Percentiles rank a stretch among this genome's conserved stretches.
Conservation (phyloP, 1,140 invertebrate species). For the Ganaspis sp. region DNA sequence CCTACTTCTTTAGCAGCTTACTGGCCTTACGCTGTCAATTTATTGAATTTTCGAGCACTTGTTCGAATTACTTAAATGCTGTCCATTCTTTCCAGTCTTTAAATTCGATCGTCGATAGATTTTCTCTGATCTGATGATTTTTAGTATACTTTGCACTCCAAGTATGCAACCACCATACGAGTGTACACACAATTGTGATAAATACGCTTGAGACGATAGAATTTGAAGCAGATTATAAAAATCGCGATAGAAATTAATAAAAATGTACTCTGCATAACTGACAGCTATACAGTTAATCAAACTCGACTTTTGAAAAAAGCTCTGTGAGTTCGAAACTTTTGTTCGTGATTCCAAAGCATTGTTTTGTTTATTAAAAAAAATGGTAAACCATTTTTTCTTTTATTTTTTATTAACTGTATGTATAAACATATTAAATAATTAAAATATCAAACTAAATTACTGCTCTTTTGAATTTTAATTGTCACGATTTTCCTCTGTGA, state of each 20-base stretch:
- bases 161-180: conserved; percentile 41
- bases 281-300: conserved; percentile 53
- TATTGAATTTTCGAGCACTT: conserved; percentile 40
- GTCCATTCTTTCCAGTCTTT: conserved; percentile 44
- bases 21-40: conserved; percentile 68
- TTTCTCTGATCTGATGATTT: conserved; percentile 35
- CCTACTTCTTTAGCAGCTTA: conserved; percentile 39
- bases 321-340: neutral
- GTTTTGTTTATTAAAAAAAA: no score
- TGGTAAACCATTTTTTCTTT: no score
- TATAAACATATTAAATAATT: no score
- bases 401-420: no score
- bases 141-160: conserved; percentile 40
- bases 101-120: conserved; percentile 47
- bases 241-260: conserved; percentile 44
- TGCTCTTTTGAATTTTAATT: no score
- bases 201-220: conserved; percentile 57
- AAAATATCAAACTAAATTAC: no score
- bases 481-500: no score
- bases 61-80: conserved; percentile 64
- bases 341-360: neutral
- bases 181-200: conserved; percentile 66
- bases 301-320: conserved; percentile 42
- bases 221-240: conserved; percentile 51
- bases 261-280: conserved; percentile 68